A percentile compares a stretch with the other conserved stretches of the same genome.
Evolutionary conservation across 2,113 vertebrate genomes (phyloP).

Genomic region (Callocephalon fimbriatum): DNA sequence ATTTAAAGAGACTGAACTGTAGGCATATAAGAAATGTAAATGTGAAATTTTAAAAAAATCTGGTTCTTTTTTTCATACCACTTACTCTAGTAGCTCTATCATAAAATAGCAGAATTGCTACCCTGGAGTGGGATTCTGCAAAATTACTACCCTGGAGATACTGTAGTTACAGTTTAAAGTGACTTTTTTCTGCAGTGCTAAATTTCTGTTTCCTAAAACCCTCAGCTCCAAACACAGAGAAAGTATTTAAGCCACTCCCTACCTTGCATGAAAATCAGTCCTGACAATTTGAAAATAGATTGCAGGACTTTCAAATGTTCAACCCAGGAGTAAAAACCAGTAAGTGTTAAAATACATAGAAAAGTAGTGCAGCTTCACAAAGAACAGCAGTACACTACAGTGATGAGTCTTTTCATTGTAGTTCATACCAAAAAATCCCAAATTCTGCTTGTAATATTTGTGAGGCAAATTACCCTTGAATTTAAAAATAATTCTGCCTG

Average conservation of each 20-base stretch:
- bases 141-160: slow-evolving; percentile 23
- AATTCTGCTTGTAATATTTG: background rate
- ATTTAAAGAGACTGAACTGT: slow-evolving; percentile 31
- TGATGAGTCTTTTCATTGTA: background rate
- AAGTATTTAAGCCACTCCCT: background rate
- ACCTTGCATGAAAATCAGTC: background rate
- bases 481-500: background rate
- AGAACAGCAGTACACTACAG: background rate
- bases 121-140: background rate
- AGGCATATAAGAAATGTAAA: slow-evolving; percentile 6
- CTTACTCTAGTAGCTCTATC: background rate
- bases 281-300: background rate
- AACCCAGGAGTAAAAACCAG: background rate
- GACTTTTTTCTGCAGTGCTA: background rate
- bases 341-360: background rate
- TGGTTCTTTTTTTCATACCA: background rate
- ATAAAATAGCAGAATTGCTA: slow-evolving; percentile 14
- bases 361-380: background rate
- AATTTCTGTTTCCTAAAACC: background rate
- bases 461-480: background rate
- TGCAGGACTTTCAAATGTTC: background rate
- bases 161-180: slow-evolving; percentile 37
- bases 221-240: background rate
- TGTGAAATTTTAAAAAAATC: background rate
- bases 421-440: background rate